These are phyloP conservation scores for Nilaparvata lugens DNA, from an alignment of 1,140 invertebrate genomes.

Conservation along the genomic window DNA sequence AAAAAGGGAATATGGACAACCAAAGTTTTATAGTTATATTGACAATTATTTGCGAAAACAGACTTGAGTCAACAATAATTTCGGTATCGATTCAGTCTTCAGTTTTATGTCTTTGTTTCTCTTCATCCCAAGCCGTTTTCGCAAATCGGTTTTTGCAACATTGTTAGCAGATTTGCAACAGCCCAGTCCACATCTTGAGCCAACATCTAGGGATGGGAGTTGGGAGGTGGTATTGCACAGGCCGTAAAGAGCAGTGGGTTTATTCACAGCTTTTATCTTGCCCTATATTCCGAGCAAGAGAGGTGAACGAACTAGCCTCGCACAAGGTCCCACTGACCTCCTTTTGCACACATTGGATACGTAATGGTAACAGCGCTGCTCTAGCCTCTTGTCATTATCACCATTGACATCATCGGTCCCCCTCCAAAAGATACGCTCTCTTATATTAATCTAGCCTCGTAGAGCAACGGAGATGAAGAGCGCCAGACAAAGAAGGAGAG, in stretches of 20 bases:
- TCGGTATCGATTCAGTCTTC: not conserved
- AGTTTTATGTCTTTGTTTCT: not conserved
- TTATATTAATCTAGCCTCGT: constrained; percentile 17
- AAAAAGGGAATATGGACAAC: too few species aligned
- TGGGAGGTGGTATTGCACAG: not conserved
- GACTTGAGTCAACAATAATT: too few species aligned
- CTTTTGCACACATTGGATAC: constrained; percentile 6
- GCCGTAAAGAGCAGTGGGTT: not conserved
- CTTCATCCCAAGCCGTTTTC: not conserved
- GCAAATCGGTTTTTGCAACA: constrained; percentile 4
- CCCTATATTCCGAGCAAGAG: constrained; percentile 4
- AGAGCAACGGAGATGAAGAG: too few species aligned
- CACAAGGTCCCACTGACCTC: constrained; percentile 13
- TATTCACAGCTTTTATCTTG: constrained; percentile 10
- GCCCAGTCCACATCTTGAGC: constrained; percentile 4
- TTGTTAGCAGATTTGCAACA: not conserved
- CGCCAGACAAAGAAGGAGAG: constrained; percentile 29
- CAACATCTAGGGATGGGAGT: not conserved
- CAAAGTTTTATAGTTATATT: too few species aligned
- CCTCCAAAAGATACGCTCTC: constrained; percentile 2
- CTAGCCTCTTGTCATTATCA: too few species aligned
- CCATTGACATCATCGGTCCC: not conserved
- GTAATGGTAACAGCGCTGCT: not conserved
- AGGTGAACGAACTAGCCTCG: constrained; percentile 14
- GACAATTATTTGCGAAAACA: too few species aligned